Base-by-base conservation (phyloP, 1,140 invertebrate species). In the Venturia canescens region DNA sequence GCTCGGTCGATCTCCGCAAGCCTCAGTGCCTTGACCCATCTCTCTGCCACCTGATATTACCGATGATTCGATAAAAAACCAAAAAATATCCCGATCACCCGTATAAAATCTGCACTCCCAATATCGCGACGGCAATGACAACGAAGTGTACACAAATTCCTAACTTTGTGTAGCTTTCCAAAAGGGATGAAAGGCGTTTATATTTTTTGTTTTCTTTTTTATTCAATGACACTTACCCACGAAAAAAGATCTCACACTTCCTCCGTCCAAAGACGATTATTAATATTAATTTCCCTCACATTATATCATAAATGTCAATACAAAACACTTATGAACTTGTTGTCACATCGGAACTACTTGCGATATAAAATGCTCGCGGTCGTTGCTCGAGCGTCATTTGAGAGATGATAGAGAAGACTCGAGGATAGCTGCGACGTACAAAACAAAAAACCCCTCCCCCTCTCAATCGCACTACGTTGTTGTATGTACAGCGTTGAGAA, bases 21-120 rank as follows among this genome's bases (percentile, higher is more conserved):
- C 88, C 78, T 91, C 90, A 29, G 91, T 92, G 72, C 91, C 90
- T 71, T 92, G 91, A 53, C 91, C 91, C 91, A 92, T 92, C 79
- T 75, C 80, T 67, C 23, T 48, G 50, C 18, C 75, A 71, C 29
- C 48, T 38, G 66, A 69, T 69, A 69, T 69, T 31, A 31, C n/a
- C 66, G 29, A 69, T 1, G 29, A 63, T 74, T 77, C 78, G 44
- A 44, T 44, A 70, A 82, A 27, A n/a, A 63, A n/a, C 69, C 27
- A 66, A 69, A 63, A 50, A 80, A 76, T 15, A 31, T 74, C 60
- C 53, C 79, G n/a, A 31, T 76, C 1, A 79, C 34, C 84, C 86
- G n/a, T 53, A 85, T 86, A 87, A 87, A 88, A 89, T 87, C 86
- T 87, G 50, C 63, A 82, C 66, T 78, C 80, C 79, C 79, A 69